Percentiles rank a stretch among this genome's conserved stretches.
phyloP scores from a whole-genome alignment of 1,140 invertebrate species.

The Eubasilissa regina region DNA sequence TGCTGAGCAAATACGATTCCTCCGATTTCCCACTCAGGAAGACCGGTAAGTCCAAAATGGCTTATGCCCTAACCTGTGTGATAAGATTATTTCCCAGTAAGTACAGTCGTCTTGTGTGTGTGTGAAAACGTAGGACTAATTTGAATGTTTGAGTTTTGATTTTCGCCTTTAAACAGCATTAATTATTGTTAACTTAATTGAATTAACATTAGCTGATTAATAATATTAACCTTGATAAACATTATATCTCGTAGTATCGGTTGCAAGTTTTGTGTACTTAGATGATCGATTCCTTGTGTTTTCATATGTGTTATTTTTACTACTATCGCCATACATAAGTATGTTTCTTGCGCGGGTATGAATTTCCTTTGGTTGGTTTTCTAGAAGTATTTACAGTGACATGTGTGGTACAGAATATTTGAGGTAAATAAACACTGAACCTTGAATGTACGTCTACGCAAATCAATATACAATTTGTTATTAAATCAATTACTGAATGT shows the following conservation, averaged over 20 bases:
- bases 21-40: constrained; percentile 92
- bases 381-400: background rate
- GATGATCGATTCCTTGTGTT: background rate
- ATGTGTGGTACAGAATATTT: no score
- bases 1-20: constrained; percentile 80
- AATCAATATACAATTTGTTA: no score
- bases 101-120: constrained; percentile 5
- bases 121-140: constrained; percentile 30
- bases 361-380: background rate
- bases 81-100: constrained; percentile 12
- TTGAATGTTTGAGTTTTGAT: constrained; percentile 28
- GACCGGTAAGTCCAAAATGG: constrained; percentile 81
- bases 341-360: background rate
- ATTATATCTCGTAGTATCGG: constrained; percentile 16
- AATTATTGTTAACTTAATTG: constrained; percentile 20
- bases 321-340: background rate
- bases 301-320: constrained; percentile 3
- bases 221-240: constrained; percentile 38
- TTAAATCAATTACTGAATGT: no score
- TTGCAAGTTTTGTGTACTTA: constrained; percentile 14
- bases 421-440: no score
- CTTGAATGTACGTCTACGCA: no score
- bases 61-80: constrained; percentile 7
- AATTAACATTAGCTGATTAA: constrained; percentile 26
- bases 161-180: constrained; percentile 3